Base-by-base conservation (phyloP, 2,888 invertebrate genomes). In the Drosophila mulleri region DNA sequence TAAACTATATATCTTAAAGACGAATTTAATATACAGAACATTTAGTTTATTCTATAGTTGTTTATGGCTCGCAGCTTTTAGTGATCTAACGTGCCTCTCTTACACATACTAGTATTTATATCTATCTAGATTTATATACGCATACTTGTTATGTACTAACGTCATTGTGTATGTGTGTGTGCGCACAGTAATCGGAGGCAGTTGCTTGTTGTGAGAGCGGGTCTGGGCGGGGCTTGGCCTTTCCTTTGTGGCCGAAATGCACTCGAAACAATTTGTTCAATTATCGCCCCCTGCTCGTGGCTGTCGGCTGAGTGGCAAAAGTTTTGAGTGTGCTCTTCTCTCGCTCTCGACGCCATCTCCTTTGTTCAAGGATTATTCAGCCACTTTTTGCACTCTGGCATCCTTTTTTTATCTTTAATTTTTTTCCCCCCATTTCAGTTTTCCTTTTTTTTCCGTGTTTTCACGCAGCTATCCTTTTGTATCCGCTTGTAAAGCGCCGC, bases 221-320 rank as follows among this genome's bases (percentile, higher is more conserved):
- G 23, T 2, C 52, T 23, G 53, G 39, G 53, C 53, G 23, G 16
- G 11, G 37, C 52, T 20, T 53, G 64, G 47, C 42, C 64, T 69
- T 68, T 72, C 70, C 72, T 73, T 72, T 72, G 57, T 75, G 70
- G 67, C 72, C 78, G 70, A 78, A 78, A 78, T 88, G 84, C 75
- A 81, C 85, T 88, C 78, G 83, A 89, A 90, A 90, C 89, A 90
- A 90, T 88, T 90, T 90, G 82, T 81, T 80, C 88, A 83, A 83
- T 88, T 85, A 88, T 88, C 82, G 83, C 82, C 72, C 41, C 29
- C 61, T 12, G n/a, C 57, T 26, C 48, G 18, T 26, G 26, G 52
- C 56, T 50, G 60, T 35, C 54, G 67, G 78, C 67, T 72, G 82
- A 72, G 79, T 82, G 81, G 81, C 77, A 77, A 85, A 88, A 85